phyloP scores from a whole-genome alignment of 2,888 invertebrate species.

The Tanypteryx hageni region DNA sequence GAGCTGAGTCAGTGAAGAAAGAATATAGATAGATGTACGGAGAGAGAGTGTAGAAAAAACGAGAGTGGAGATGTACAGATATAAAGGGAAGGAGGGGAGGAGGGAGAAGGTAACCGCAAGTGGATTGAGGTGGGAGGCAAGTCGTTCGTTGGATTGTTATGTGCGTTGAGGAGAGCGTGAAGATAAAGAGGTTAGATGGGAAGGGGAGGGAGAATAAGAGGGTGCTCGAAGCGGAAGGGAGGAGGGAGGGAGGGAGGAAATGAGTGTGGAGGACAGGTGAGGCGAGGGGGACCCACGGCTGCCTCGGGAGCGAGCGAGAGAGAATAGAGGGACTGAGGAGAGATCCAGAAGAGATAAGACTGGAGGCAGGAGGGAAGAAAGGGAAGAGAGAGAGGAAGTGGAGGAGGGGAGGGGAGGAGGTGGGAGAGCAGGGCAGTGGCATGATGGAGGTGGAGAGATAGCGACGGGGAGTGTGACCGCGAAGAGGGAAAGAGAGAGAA shows the following conservation, averaged over 20 bases:
- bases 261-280: constrained; percentile 48
- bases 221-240: neutral
- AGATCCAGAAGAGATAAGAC: constrained; percentile 7
- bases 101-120: neutral
- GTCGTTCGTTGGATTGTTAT: constrained; percentile 58
- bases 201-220: neutral
- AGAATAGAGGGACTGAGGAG: neutral
- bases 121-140: constrained; percentile 3
- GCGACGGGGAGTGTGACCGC: constrained; percentile 58
- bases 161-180: constrained; percentile 63
- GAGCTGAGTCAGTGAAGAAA: too few species aligned
- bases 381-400: constrained; percentile 21
- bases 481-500: constrained; percentile 63
- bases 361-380: constrained; percentile 24
- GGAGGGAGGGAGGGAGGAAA: constrained; percentile 16
- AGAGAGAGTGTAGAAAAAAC: neutral
- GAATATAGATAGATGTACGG: neutral
- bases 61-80: constrained; percentile 5
- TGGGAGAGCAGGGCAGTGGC: constrained; percentile 51
- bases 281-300: neutral
- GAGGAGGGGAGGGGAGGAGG: constrained; percentile 45
- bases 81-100: neutral
- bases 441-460: constrained; percentile 65
- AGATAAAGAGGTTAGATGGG: constrained; percentile 57
- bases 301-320: neutral